Conservation (phyloP, 1,140 invertebrate species). For the Gyrodactylus salaris region DNA sequence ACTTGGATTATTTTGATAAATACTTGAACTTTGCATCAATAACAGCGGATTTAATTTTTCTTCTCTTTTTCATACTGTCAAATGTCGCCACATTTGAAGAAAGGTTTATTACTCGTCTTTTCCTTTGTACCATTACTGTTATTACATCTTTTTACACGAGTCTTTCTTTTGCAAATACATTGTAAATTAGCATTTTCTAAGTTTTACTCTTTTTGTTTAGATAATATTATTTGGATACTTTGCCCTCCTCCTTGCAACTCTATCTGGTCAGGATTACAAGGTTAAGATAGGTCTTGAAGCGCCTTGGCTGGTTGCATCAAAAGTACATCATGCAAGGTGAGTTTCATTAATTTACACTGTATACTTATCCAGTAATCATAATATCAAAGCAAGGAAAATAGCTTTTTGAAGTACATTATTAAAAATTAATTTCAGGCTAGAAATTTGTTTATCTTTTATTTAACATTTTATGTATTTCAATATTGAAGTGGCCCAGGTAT, state of each 20-base stretch:
- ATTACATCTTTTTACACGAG: background rate
- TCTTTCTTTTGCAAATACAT: background rate
- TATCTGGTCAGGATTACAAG: background rate
- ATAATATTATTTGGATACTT: background rate
- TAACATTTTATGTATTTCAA: too few relatives aligned
- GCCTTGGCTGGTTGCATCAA: background rate
- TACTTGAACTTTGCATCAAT: background rate
- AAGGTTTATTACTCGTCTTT: background rate
- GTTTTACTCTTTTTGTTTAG: background rate
- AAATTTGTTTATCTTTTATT: too few relatives aligned
- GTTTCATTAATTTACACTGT: too few relatives aligned
- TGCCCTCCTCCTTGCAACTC: background rate
- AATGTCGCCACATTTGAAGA: background rate
- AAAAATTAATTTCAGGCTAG: too few relatives aligned
- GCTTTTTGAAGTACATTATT: too few relatives aligned
- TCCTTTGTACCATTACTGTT: background rate
- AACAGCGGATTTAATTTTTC: background rate
- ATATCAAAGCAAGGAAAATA: too few relatives aligned
- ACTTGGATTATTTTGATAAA: background rate
- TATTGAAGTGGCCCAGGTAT: too few relatives aligned
- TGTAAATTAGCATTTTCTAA: background rate
- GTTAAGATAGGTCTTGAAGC: background rate
- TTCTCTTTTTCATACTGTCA: background rate
- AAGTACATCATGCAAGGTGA: background rate
- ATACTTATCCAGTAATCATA: too few relatives aligned